phyloP scores from a whole-genome alignment of 1,140 invertebrate species.

The Bombyx mandarina region DNA sequence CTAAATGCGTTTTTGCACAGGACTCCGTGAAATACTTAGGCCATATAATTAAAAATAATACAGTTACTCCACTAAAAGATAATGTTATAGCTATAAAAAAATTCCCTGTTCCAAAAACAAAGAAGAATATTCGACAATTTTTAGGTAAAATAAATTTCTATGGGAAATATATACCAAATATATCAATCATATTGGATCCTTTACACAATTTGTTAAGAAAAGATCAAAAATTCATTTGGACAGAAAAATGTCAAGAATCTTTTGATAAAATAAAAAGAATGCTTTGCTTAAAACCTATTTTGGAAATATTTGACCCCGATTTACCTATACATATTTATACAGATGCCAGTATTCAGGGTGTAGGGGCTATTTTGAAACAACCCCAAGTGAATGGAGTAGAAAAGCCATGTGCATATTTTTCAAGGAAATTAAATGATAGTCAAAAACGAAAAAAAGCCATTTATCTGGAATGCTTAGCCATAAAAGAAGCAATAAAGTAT shows the following conservation, averaged over 20 bases:
- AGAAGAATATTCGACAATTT: constrained; percentile 16
- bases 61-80: constrained; percentile 16
- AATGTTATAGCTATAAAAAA: constrained; percentile 16
- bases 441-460: constrained; percentile 5
- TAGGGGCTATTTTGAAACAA: constrained; percentile 10
- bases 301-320: constrained; percentile 10
- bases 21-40: constrained; percentile 18
- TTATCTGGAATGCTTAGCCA: constrained; percentile 3
- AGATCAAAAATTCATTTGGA: constrained; percentile 10
- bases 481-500: not conserved
- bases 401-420: constrained; percentile 6
- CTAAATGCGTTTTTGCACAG: constrained; percentile 18
- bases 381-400: not conserved
- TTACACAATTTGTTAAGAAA: constrained; percentile 18
- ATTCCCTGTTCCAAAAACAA: constrained; percentile 12
- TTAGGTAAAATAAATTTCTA: constrained; percentile 19
- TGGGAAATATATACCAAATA: constrained; percentile 14
- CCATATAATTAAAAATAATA: constrained; percentile 18
- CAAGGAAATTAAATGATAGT: constrained; percentile 4
- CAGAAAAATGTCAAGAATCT: constrained; percentile 8
- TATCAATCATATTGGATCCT: constrained; percentile 12
- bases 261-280: constrained; percentile 10
- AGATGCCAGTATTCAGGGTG: constrained; percentile 5
- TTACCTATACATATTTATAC: constrained; percentile 12
- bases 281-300: constrained; percentile 7